A percentile compares a stretch with the other conserved stretches of the same genome.
Evolutionary conservation across 2,797 vertebrate genomes (phyloP).

Genomic region (Darevskia mixta): DNA sequence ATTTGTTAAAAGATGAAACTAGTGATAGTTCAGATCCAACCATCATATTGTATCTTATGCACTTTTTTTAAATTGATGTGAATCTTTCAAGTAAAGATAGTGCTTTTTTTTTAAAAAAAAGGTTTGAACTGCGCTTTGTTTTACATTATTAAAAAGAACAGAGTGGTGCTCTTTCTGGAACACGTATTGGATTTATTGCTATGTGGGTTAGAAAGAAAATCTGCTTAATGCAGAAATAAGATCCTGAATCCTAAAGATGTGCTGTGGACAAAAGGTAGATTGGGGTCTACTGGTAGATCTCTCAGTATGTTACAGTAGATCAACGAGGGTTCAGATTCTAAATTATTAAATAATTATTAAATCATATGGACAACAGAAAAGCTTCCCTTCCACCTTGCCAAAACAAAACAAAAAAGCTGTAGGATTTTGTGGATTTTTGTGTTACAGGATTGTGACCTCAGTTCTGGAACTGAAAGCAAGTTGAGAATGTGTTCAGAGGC

Average conservation of each 20-base stretch:
- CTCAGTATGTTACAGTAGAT: neutral
- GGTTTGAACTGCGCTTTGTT: neutral
- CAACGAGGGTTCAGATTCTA: neutral
- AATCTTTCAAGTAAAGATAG: neutral
- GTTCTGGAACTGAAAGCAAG: neutral
- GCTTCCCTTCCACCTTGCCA: neutral
- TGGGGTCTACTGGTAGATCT: neutral
- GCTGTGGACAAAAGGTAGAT: neutral
- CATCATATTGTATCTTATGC: neutral
- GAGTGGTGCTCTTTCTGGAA: neutral
- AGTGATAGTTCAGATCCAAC: neutral
- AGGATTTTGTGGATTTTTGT: neutral
- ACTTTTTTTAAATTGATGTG: neutral
- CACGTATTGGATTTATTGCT: constrained; percentile 19
- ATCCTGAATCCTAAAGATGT: constrained; percentile 6
- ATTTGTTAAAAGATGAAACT: neutral
- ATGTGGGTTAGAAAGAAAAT: neutral
- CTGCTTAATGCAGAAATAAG: neutral
- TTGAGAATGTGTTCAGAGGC: neutral
- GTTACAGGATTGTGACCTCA: neutral
- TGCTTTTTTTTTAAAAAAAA: constrained; percentile 4
- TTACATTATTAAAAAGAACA: neutral
- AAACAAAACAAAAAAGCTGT: no score
- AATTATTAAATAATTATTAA: no score
- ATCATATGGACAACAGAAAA: neutral